Evolutionary conservation across 2,888 invertebrate genomes (phyloP), one percentile per base, ranked within the genome.

Genomic region (Copidosoma aretas): DNA sequence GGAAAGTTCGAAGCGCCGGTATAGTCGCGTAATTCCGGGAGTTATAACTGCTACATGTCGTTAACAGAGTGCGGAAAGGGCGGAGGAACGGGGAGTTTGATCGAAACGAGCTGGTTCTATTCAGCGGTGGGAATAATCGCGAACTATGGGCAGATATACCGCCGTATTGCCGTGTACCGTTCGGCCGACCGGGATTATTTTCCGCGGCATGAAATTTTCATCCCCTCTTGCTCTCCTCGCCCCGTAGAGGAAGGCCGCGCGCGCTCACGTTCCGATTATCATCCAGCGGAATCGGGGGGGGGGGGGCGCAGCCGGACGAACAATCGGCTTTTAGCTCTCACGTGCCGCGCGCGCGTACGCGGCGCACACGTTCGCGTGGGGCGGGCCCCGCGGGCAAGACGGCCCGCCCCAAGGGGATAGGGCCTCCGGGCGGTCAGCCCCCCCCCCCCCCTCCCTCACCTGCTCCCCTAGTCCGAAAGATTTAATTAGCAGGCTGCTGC

Each of bases 401-500:
- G 39, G 39, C 25, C 22, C 25, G 54, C 22, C 25, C 41, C 68
- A 46, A 68, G 68, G 63, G 63, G 56, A 68, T 49, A 41, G 60
- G 24, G 60, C 60, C 64, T 64, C 60, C 68, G 68, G 57, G 68
- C 52, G 68, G 68, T 68, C 68, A 52, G 64, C 49, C 66, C 39
- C 21, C n/a, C 39, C 49, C 24, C 10, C 17, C 49, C 14, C 24
- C 19, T n/a, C 32, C n/a, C n/a, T n/a, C n/a, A n/a, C n/a, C n/a
- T n/a, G n/a, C n/a, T n/a, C n/a, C n/a, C n/a, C n/a, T n/a, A n/a
- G n/a, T 39, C 10, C 67, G 46, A 67, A 67, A 67, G 59, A 63
- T 67, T 63, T 63, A 62, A 67, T 63, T 67, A 63, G 67, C 63
- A 39, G 10, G 43, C 12, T 15, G 56, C 21, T 21, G 25, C 10